Conservation (phyloP, 1,140 invertebrate species). For the Trichogramma pretiosum region DNA sequence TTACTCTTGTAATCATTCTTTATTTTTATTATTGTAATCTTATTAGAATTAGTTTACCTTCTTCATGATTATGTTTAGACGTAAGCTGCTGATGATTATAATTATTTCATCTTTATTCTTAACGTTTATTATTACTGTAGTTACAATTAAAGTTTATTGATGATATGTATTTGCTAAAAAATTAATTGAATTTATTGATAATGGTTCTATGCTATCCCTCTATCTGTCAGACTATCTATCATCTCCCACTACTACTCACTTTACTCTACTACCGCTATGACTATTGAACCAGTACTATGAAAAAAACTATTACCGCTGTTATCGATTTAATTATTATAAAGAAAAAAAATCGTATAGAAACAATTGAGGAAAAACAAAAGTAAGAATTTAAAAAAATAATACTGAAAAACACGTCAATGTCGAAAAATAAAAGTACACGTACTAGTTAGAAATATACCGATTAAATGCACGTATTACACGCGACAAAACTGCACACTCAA, state of each 20-base stretch:
- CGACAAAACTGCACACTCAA: conserved; percentile 10
- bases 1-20: conserved; percentile 27
- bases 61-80: conserved; percentile 24
- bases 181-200: conserved; percentile 15
- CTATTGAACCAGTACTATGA: no score
- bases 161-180: no score
- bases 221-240: conserved; percentile 22
- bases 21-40: conserved; percentile 17
- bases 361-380: no score
- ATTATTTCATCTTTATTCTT: conserved; percentile 23
- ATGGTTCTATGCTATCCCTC: conserved; percentile 18
- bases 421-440: no score
- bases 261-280: no score
- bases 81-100: conserved; percentile 23
- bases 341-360: no score
- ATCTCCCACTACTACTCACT: conserved; percentile 22
- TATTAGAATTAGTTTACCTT: conserved; percentile 29
- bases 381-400: no score
- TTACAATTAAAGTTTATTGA: conserved; percentile 18
- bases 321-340: conserved; percentile 33
- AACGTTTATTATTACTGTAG: conserved; percentile 21
- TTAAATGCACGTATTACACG: conserved; percentile 23
- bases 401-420: no score
- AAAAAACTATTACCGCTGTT: conserved; percentile 33
- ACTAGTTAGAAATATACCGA: conserved; percentile 34